Conservation (phyloP, 2,888 invertebrate species). For the Hedya salicella region DNA sequence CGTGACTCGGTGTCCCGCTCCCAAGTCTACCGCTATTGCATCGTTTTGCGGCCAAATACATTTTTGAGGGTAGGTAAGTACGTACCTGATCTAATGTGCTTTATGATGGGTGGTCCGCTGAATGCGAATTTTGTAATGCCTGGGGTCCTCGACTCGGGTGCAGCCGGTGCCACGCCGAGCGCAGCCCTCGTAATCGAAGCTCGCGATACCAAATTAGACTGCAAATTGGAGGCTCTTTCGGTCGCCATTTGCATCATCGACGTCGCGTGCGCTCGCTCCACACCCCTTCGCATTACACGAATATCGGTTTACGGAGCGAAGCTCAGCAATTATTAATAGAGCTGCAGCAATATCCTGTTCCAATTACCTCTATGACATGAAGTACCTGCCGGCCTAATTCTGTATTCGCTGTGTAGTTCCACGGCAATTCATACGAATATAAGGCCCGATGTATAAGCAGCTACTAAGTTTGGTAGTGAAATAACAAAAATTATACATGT, state of each 20-base stretch:
- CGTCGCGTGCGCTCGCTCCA: slow-evolving; percentile 70
- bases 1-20: slow-evolving; percentile 62
- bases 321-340: slow-evolving; percentile 63
- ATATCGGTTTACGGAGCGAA: slow-evolving; percentile 67
- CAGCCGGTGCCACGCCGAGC: slow-evolving; percentile 6
- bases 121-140: slow-evolving; percentile 25
- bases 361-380: slow-evolving; percentile 41
- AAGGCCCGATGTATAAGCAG: too few relatives aligned
- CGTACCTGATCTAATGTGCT: slow-evolving; percentile 31
- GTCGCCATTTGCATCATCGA: slow-evolving; percentile 51
- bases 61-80: slow-evolving; percentile 45
- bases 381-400: slow-evolving; percentile 27
- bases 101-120: slow-evolving; percentile 25
- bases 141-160: neutral
- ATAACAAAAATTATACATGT: too few relatives aligned
- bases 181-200: slow-evolving; percentile 23
- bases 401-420: slow-evolving; percentile 5
- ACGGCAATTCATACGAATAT: neutral
- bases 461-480: too few relatives aligned
- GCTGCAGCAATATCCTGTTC: slow-evolving; percentile 51
- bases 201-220: slow-evolving; percentile 17
- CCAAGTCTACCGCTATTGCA: slow-evolving; percentile 66
- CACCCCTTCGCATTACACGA: slow-evolving; percentile 63
- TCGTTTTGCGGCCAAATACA: slow-evolving; percentile 53
- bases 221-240: slow-evolving; percentile 22